A percentile compares a stretch with the other conserved stretches of the same genome.
phyloP scores from a whole-genome alignment of 1,140 invertebrate species.

The Fopius arisanus region DNA sequence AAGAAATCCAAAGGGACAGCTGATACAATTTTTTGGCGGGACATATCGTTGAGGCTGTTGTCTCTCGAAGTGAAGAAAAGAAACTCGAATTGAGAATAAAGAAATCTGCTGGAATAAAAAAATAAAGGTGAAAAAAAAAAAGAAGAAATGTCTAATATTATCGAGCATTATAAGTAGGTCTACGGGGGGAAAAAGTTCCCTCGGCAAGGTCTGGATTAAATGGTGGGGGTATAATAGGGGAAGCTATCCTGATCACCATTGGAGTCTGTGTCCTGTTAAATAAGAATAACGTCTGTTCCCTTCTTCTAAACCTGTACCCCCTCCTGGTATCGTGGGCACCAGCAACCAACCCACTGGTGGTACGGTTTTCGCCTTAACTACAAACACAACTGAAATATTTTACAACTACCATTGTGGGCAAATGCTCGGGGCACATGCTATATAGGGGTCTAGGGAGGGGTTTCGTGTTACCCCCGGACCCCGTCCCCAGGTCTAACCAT shows the following conservation, averaged over 20 bases:
- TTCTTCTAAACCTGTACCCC: conserved; percentile 28
- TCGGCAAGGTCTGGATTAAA: conserved; percentile 18
- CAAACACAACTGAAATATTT: not conserved
- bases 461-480: not conserved
- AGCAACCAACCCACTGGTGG: no score
- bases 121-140: not conserved
- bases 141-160: not conserved
- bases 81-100: no score
- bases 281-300: conserved; percentile 55
- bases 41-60: conserved; percentile 16
- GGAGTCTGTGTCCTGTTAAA: conserved; percentile 51
- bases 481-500: not conserved
- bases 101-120: no score
- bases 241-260: not conserved
- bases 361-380: conserved; percentile 37
- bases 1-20: conserved; percentile 51
- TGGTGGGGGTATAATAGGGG: conserved; percentile 36
- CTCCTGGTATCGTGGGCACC: no score
- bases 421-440: not conserved
- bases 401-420: not conserved
- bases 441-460: not conserved
- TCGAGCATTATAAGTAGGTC: conserved; percentile 8
- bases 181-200: conserved; percentile 33
- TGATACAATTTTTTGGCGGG: conserved; percentile 63
- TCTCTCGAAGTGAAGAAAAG: conserved; percentile 18